Evolutionary conservation across 1,140 invertebrate genomes (phyloP).

Genomic region (Trissolcus basalis): DNA sequence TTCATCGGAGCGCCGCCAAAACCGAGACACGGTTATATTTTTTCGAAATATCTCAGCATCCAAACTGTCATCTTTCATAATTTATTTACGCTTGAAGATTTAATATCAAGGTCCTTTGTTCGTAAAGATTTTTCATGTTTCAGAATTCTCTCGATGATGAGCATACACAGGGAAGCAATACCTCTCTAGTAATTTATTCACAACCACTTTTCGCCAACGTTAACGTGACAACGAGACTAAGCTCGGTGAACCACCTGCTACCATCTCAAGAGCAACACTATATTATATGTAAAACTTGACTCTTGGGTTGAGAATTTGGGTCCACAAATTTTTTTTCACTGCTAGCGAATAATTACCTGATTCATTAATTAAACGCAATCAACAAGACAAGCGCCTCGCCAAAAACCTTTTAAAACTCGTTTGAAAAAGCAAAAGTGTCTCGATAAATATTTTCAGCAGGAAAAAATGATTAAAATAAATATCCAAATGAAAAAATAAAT

Average conservation of each 20-base stretch:
- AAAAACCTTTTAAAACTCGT: too few relatives aligned
- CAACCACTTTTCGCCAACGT: conserved; percentile 40
- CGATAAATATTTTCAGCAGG: too few relatives aligned
- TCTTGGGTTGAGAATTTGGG: conserved; percentile 1
- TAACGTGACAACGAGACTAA: conserved; percentile 45
- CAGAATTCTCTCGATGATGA: conserved; percentile 27
- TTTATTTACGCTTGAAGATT: too few relatives aligned
- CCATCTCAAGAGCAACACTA: conserved; percentile 17
- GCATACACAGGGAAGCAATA: conserved; percentile 17
- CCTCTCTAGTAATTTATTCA: conserved; percentile 43
- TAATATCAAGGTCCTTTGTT: background rate
- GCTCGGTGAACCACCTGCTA: conserved; percentile 51
- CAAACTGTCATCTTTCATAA: too few relatives aligned
- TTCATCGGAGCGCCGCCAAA: background rate
- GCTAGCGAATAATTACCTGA: conserved; percentile 12
- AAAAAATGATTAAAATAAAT: too few relatives aligned
- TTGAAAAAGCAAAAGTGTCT: too few relatives aligned
- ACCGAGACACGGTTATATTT: too few relatives aligned
- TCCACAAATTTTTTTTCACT: conserved; percentile 14
- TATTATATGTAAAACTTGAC: conserved; percentile 11
- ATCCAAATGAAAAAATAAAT: too few relatives aligned
- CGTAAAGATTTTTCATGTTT: conserved; percentile 14
- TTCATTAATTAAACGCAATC: too few relatives aligned
- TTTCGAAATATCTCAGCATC: too few relatives aligned
- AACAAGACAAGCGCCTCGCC: too few relatives aligned